Evolutionary conservation across 2,888 invertebrate genomes (phyloP).

Genomic region (Agapostemon virescens): DNA sequence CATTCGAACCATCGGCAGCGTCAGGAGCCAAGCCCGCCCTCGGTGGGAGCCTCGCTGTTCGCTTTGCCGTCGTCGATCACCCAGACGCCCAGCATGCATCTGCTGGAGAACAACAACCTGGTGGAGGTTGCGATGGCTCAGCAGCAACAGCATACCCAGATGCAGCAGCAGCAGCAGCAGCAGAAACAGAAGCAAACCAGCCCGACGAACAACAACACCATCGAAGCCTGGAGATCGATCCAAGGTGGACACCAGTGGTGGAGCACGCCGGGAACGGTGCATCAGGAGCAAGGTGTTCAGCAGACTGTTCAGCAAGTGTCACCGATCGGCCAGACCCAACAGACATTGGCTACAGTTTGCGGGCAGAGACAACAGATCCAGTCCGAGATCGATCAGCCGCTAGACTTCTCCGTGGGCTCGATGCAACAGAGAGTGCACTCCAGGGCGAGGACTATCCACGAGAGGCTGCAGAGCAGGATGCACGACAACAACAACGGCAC

Average conservation of each 20-base stretch:
- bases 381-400: conserved; percentile 83
- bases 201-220: conserved; percentile 82
- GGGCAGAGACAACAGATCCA: conserved; percentile 78
- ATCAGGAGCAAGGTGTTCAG: conserved; percentile 66
- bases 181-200: conserved; percentile 79
- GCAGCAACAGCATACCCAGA: conserved; percentile 70
- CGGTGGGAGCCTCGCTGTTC: conserved; percentile 69
- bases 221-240: conserved; percentile 80
- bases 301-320: conserved; percentile 69
- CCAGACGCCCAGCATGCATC: conserved; percentile 79
- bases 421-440: conserved; percentile 78
- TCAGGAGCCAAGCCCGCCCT: conserved; percentile 67
- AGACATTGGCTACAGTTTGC: neutral
- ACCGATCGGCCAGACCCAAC: conserved; percentile 69
- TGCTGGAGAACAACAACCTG: conserved; percentile 78
- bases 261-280: conserved; percentile 72
- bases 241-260: conserved; percentile 78
- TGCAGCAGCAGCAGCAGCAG: conserved; percentile 66
- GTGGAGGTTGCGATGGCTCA: conserved; percentile 75
- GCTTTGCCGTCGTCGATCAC: conserved; percentile 76
- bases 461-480: conserved; percentile 70
- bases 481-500: conserved; percentile 77
- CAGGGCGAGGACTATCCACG: conserved; percentile 72
- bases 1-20: conserved; percentile 67
- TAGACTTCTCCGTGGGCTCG: conserved; percentile 88